Conservation (phyloP, 2,113 vertebrate genomes). For the Meriones unguiculatus region DNA sequence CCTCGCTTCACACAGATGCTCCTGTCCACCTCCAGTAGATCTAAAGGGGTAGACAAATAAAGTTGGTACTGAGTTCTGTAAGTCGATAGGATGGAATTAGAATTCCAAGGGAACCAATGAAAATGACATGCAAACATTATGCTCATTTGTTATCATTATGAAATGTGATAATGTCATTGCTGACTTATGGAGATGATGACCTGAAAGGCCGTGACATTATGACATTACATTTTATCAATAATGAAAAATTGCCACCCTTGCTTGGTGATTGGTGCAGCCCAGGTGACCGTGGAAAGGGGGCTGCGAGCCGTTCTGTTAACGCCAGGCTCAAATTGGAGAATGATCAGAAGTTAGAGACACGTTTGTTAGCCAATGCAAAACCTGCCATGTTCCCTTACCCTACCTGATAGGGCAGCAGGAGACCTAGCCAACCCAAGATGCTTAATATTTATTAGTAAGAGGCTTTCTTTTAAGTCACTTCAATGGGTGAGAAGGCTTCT, state of each 20-base stretch:
- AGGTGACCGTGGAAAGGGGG: slow-evolving; percentile 51
- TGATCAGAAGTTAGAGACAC: slow-evolving; percentile 31
- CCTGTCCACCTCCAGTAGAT: not conserved
- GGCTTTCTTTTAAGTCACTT: slow-evolving; percentile 44
- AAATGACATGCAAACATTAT: slow-evolving; percentile 89
- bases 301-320: slow-evolving; percentile 43
- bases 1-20: slow-evolving; percentile 57
- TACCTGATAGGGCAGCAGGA: not conserved
- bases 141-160: slow-evolving; percentile 90
- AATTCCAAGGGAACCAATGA: slow-evolving; percentile 85
- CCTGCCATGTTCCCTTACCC: slow-evolving; percentile 14
- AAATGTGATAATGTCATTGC: slow-evolving; percentile 89
- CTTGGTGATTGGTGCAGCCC: slow-evolving; percentile 82
- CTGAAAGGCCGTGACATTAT: slow-evolving; percentile 91
- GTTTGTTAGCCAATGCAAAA: not conserved
- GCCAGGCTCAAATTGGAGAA: slow-evolving; percentile 46
- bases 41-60: slow-evolving; percentile 28
- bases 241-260: slow-evolving; percentile 90
- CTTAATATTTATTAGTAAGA: slow-evolving; percentile 48
- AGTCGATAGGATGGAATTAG: slow-evolving; percentile 80
- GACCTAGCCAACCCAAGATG: slow-evolving; percentile 5
- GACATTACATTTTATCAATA: slow-evolving; percentile 93
- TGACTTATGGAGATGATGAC: slow-evolving; percentile 91
- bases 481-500: not conserved
- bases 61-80: slow-evolving; percentile 78